phyloP scores from a whole-genome alignment of 2,888 invertebrate genomes.

The Noctua janthina region DNA sequence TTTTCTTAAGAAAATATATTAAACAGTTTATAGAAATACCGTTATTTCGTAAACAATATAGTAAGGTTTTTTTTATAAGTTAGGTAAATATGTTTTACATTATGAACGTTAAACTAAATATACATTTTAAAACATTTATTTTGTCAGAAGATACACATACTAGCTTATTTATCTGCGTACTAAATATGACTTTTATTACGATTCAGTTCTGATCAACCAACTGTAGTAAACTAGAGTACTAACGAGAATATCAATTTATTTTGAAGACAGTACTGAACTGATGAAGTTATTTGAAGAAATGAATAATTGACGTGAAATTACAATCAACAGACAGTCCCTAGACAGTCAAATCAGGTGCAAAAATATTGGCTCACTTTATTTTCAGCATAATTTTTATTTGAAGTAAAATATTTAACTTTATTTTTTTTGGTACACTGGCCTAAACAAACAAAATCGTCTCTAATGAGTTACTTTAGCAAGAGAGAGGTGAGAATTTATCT shows the following conservation, averaged over 20 bases:
- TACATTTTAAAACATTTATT: neutral
- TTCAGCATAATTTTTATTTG: slow-evolving; percentile 32
- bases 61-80: neutral
- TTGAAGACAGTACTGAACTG: neutral
- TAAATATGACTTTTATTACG: neutral
- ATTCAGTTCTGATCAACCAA: neutral
- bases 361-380: slow-evolving; percentile 42
- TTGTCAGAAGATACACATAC: neutral
- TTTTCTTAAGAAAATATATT: slow-evolving; percentile 20
- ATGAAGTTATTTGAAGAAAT: slow-evolving; percentile 6
- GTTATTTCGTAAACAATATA: neutral
- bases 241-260: neutral
- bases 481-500: slow-evolving; percentile 34
- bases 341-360: slow-evolving; percentile 29
- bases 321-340: neutral
- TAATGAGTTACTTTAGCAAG: slow-evolving; percentile 58
- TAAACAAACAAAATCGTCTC: slow-evolving; percentile 55
- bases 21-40: slow-evolving; percentile 19
- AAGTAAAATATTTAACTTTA: slow-evolving; percentile 41
- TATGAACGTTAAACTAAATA: neutral
- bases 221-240: neutral
- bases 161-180: neutral
- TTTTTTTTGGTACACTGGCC: slow-evolving; percentile 52
- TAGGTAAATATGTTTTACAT: neutral
- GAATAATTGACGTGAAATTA: neutral